Percentiles rank a stretch among this genome's conserved stretches.
phyloP scores from a whole-genome alignment of 2,113 vertebrate genomes.

The Benitochromis conjunctus region DNA sequence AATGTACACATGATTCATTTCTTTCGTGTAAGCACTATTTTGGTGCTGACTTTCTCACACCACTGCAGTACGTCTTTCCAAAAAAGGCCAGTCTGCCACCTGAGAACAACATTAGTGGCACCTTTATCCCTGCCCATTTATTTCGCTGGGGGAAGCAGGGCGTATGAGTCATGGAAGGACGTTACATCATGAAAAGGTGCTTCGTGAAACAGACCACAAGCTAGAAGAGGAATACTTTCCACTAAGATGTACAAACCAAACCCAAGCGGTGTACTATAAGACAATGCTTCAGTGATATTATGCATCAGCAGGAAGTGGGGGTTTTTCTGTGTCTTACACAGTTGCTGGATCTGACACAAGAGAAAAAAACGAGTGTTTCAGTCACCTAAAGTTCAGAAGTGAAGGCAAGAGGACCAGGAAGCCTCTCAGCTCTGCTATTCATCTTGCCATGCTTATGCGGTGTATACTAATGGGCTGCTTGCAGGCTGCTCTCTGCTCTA shows the following conservation, averaged over 20 bases:
- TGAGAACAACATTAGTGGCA: conserved; percentile 52
- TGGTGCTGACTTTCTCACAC: background rate
- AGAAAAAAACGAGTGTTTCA: background rate
- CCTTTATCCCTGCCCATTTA: conserved; percentile 26
- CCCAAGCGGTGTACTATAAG: conserved; percentile 4
- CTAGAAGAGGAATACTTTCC: conserved; percentile 23
- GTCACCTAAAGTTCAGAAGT: conserved; percentile 49
- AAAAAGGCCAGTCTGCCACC: conserved; percentile 30
- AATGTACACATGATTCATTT: background rate
- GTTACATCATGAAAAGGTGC: conserved; percentile 56
- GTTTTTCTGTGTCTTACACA: background rate
- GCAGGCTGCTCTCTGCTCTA: conserved; percentile 41
- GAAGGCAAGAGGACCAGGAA: conserved; percentile 21
- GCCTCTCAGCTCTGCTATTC: conserved; percentile 28
- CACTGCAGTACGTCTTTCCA: background rate
- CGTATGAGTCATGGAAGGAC: conserved; percentile 54
- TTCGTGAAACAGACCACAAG: conserved; percentile 35
- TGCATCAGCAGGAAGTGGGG: background rate
- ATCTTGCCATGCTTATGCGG: conserved; percentile 40
- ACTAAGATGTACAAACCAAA: background rate
- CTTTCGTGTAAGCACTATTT: background rate
- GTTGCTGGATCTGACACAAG: background rate
- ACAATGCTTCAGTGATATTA: conserved; percentile 9
- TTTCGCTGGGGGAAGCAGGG: conserved; percentile 40
- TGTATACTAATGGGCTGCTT: conserved; percentile 53